These are phyloP conservation scores for Euphydryas editha DNA, from an alignment of 2,888 invertebrate genomes.

Conservation along the genomic window DNA sequence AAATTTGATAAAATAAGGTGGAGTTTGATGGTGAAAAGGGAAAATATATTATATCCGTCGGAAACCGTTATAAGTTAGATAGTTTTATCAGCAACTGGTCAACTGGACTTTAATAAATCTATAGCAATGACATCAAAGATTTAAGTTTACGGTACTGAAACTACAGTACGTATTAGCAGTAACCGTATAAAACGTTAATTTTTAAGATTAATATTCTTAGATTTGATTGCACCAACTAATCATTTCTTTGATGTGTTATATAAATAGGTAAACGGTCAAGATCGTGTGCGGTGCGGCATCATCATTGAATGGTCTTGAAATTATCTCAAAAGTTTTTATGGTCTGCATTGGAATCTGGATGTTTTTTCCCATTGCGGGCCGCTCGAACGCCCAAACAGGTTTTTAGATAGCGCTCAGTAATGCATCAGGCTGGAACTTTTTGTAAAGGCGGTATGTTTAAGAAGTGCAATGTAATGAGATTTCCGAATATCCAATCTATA, in stretches of 20 bases:
- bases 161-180: neutral
- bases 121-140: no score
- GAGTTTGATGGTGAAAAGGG: no score
- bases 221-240: conserved; percentile 45
- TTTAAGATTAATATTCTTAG: conserved; percentile 4
- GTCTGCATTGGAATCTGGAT: conserved; percentile 80
- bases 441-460: conserved; percentile 77
- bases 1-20: no score
- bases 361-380: conserved; percentile 76
- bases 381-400: conserved; percentile 79
- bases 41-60: no score
- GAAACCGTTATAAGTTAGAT: no score
- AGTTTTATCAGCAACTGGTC: no score
- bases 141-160: neutral
- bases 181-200: neutral
- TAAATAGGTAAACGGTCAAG: conserved; percentile 65
- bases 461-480: conserved; percentile 74
- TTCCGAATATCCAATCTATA: conserved; percentile 66
- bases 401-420: conserved; percentile 82
- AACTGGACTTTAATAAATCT: no score
- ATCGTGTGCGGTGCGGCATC: conserved; percentile 49
- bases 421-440: conserved; percentile 80
- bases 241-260: conserved; percentile 61
- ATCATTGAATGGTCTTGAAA: conserved; percentile 73
- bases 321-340: conserved; percentile 82